Base-by-base conservation (phyloP, 2,888 invertebrate species). In the Ptilodon capucinus region DNA sequence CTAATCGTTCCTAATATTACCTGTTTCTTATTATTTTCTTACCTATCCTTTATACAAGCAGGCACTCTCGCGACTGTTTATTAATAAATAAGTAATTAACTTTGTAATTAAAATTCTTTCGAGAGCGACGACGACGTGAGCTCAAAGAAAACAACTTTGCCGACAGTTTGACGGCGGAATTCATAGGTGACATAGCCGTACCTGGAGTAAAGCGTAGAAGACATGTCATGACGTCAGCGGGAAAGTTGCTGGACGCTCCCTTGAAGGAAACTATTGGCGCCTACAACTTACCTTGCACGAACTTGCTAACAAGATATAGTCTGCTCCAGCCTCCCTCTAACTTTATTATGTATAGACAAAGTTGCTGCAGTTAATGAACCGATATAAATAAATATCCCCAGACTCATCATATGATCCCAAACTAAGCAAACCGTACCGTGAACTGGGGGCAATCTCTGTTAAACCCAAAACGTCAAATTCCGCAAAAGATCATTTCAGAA, bases 281-380 rank as follows among this genome's bases (percentile, higher is more conserved):
- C 51, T 39, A 52, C 42, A 57, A 57, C 55, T 74, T 70, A 45
- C 47, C 68, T 60, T 52, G 58, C 54, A 62, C 64, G 58, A 79
- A 78, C 74, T 76, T 54, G 19, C 71, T 76, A 79, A 79, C 76
- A 75, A 80, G 74, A 75, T 68, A 71, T 57, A 49, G 52, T 61
- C 62, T 61, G 65, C 66, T 68, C 60, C 57, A 23, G 40, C 32
- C 51, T 54, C 52, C 47, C 41, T n/a, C n/a, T n/a, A n/a, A n/a
- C 47, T 48, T 50, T 44, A 42, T 48, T 32, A 11, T 0, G 17
- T 9, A 30, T 48, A 51, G 46, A 54, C n/a, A n/a, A n/a, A n/a
- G n/a, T n/a, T n/a, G n/a, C n/a, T n/a, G n/a, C n/a, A n/a, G n/a
- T n/a, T n/a, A n/a, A n/a, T n/a, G n/a, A n/a, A n/a, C n/a, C n/a